Percentiles rank a stretch among this genome's conserved stretches.
These are phyloP conservation scores for Melikaiella ostensackeni DNA, from an alignment of 2,888 invertebrate species.

Conservation along the genomic window DNA sequence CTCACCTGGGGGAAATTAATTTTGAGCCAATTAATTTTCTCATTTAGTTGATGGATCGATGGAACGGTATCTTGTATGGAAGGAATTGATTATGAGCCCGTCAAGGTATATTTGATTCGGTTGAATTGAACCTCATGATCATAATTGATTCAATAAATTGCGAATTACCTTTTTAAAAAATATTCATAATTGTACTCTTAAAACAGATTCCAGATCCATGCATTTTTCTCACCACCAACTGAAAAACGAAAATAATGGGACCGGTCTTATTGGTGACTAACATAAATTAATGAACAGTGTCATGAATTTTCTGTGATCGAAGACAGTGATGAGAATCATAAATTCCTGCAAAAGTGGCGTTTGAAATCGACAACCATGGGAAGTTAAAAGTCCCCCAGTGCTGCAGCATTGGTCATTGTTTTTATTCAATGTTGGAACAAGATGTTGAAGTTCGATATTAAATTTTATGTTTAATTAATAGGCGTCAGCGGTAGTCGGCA, in stretches of 20 bases:
- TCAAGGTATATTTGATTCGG: not conserved
- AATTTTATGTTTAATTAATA: conserved; percentile 1
- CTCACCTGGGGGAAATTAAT: conserved; percentile 45
- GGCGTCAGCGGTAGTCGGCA: not conserved
- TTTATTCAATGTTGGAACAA: not conserved
- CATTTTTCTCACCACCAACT: not conserved
- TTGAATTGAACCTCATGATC: not conserved
- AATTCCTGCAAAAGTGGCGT: too few species aligned
- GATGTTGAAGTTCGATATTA: not conserved
- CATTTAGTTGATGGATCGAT: conserved; percentile 56
- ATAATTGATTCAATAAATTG: not conserved
- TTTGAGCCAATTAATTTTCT: conserved; percentile 59
- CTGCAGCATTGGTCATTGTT: too few species aligned
- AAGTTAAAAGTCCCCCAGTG: too few species aligned
- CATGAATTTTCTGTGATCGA: too few species aligned
- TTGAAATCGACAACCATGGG: too few species aligned
- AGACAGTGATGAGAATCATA: too few species aligned
- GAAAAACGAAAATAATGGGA: too few species aligned
- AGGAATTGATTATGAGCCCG: conserved; percentile 55
- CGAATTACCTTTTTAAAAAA: not conserved
- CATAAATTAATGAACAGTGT: too few species aligned
- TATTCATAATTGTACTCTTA: not conserved
- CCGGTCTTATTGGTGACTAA: too few species aligned
- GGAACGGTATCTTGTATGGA: conserved; percentile 54
- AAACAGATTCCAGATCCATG: not conserved